These are phyloP conservation scores for Amyelois transitella DNA, from an alignment of 1,140 invertebrate species.

Conservation along the genomic window DNA sequence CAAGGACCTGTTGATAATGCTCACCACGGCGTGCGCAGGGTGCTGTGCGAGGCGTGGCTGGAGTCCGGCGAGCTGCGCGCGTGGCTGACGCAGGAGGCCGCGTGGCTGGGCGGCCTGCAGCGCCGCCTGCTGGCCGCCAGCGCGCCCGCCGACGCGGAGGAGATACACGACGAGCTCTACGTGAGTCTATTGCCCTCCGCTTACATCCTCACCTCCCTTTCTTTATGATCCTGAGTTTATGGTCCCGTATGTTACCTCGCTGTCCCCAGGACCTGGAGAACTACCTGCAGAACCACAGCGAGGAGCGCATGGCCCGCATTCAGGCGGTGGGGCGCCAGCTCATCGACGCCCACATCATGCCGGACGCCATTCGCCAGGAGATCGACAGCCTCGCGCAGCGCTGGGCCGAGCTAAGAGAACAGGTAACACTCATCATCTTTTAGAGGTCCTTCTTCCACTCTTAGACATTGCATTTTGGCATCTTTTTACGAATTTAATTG, in stretches of 20 bases:
- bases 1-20: too few species aligned
- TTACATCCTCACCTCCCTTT: neutral
- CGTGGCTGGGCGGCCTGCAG: constrained; percentile 88
- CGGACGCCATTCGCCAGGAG: constrained; percentile 80
- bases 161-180: constrained; percentile 92
- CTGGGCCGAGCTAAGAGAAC: constrained; percentile 80
- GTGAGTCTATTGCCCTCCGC: constrained; percentile 73
- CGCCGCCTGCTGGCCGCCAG: constrained; percentile 84
- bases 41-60: constrained; percentile 80
- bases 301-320: constrained; percentile 82
- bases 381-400: constrained; percentile 79
- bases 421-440: too few species aligned
- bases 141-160: constrained; percentile 93
- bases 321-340: constrained; percentile 85
- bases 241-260: neutral
- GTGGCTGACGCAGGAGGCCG: constrained; percentile 84
- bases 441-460: too few species aligned
- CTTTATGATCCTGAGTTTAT: too few species aligned
- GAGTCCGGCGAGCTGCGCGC: constrained; percentile 87
- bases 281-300: constrained; percentile 85
- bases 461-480: too few species aligned
- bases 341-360: constrained; percentile 85
- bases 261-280: constrained; percentile 85
- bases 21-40: constrained; percentile 43
- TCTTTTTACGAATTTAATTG: too few species aligned